Evolutionary conservation across 2,888 invertebrate genomes (phyloP).

Genomic region (Plutella xylostella): DNA sequence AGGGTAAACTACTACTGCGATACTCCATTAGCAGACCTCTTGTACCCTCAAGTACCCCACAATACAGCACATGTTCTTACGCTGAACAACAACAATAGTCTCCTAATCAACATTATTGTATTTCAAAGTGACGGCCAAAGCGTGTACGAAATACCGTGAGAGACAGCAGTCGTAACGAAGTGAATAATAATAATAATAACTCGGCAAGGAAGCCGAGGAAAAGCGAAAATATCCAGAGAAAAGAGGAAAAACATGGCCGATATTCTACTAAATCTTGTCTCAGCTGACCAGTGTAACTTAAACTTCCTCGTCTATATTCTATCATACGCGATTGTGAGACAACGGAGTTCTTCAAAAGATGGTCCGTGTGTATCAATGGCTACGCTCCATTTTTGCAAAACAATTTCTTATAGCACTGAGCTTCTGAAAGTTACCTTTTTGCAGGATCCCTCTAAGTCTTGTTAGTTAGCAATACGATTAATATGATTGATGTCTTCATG

Average conservation of each 20-base stretch:
- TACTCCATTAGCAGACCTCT: no score
- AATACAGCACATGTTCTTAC: no score
- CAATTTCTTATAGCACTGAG: conserved; percentile 30
- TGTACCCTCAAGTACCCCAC: no score
- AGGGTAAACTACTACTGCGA: no score
- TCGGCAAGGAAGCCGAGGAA: conserved; percentile 18
- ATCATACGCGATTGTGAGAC: conserved; percentile 3
- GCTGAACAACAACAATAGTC: conserved; percentile 22
- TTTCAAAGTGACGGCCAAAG: conserved; percentile 20
- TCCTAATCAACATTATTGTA: conserved; percentile 21
- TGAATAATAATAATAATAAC: conserved; percentile 31
- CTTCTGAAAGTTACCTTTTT: conserved; percentile 23
- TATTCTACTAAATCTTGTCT: conserved; percentile 33
- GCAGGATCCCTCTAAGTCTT: conserved; percentile 13
- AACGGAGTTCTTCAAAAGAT: conserved; percentile 21
- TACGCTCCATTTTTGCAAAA: conserved; percentile 28
- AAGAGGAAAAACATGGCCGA: conserved; percentile 29
- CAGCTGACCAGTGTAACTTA: conserved; percentile 22
- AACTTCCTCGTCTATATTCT: conserved; percentile 13
- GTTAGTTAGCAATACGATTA: conserved; percentile 13
- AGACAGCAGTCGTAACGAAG: conserved; percentile 20
- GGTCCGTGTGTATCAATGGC: conserved; percentile 27
- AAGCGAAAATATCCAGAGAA: conserved; percentile 37
- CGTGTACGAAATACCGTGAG: conserved; percentile 17
- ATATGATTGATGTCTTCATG: conserved; percentile 7